These are phyloP conservation scores for Onychomys leucogaster DNA, from an alignment of 2,797 vertebrate genomes.

Conservation along the genomic window DNA sequence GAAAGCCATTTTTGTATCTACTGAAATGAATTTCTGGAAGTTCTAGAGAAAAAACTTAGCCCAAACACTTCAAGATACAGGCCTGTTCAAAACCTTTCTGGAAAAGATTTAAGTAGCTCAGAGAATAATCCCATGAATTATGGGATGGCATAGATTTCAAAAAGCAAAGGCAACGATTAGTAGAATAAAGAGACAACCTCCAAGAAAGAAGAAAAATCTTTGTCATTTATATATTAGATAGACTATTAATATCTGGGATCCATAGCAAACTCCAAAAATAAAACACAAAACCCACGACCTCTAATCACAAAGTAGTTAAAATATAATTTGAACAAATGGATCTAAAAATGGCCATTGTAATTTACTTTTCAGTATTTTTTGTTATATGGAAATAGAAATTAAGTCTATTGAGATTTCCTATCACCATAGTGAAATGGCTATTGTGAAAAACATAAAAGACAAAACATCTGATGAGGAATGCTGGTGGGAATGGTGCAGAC, in stretches of 20 bases:
- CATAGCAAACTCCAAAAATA: not conserved
- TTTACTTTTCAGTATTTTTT: not conserved
- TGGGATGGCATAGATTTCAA: not conserved
- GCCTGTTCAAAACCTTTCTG: not conserved
- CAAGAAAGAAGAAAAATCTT: not conserved
- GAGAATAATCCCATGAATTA: not conserved
- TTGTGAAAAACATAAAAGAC: not conserved
- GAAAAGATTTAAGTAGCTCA: not conserved
- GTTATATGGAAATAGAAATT: not conserved
- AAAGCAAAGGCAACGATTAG: not conserved
- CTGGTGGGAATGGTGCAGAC: not conserved
- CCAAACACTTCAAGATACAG: not conserved
- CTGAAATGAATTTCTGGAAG: no score
- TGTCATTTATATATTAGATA: not conserved
- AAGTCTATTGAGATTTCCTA: not conserved
- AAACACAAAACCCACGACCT: not conserved
- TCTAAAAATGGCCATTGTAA: not conserved
- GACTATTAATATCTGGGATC: not conserved
- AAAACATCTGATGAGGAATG: not conserved
- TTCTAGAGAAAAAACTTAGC: not conserved
- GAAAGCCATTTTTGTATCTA: not conserved
- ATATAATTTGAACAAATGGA: not conserved
- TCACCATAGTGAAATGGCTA: not conserved
- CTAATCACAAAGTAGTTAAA: not conserved
- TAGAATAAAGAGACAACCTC: no score